Conservation (phyloP, 2,888 invertebrate species). For the Synanthedon vespiformis region DNA sequence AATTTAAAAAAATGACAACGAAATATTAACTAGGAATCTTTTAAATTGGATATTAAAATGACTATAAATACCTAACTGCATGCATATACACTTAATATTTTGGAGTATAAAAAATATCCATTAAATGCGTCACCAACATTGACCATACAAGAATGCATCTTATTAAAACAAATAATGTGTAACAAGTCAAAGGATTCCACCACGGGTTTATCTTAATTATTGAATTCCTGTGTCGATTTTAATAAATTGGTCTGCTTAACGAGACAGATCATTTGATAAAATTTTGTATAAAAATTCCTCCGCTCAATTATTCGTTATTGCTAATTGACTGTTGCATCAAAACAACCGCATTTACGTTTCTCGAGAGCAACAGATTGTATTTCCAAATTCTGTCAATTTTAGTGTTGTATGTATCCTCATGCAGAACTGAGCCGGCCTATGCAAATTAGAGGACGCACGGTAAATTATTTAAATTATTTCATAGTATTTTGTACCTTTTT, state of each 20-base stretch:
- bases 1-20: too few species aligned
- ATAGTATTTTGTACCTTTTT: too few species aligned
- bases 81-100: too few species aligned
- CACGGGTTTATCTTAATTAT: conserved; percentile 1
- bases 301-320: conserved; percentile 3
- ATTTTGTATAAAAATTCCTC: conserved; percentile 2
- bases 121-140: not conserved
- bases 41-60: too few species aligned
- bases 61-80: too few species aligned
- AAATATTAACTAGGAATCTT: too few species aligned
- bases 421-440: too few species aligned
- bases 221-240: conserved; percentile 3
- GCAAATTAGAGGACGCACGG: too few species aligned
- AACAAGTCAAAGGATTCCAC: not conserved
- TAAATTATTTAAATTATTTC: too few species aligned
- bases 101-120: too few species aligned
- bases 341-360: not conserved
- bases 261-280: conserved; percentile 6
- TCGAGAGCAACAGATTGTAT: not conserved
- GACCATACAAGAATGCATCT: not conserved
- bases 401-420: not conserved
- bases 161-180: not conserved
- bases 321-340: conserved; percentile 1
- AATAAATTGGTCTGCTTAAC: conserved; percentile 3
- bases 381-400: not conserved